These are phyloP conservation scores for Willowsia nigromaculata DNA, from an alignment of 2,888 invertebrate genomes.

Conservation along the genomic window DNA sequence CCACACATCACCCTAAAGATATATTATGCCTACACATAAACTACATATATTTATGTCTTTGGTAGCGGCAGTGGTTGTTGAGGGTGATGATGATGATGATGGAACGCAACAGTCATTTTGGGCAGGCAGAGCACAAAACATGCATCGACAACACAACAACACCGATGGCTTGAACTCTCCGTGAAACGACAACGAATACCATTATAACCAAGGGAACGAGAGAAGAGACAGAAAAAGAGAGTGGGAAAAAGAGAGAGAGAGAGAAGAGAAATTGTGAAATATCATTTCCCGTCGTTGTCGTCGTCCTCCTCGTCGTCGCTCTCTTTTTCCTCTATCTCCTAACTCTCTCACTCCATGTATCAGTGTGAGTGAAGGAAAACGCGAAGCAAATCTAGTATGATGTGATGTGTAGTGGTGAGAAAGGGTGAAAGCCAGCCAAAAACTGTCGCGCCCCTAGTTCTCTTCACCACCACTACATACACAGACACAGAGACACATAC, in stretches of 20 bases:
- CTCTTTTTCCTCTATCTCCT: neutral
- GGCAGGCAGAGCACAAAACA: conserved; percentile 7
- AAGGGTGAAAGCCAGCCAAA: conserved; percentile 53
- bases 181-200: neutral
- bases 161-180: conserved; percentile 22
- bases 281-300: conserved; percentile 57
- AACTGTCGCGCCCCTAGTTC: conserved; percentile 49
- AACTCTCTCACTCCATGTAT: neutral
- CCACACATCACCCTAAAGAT: neutral
- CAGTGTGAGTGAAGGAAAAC: conserved; percentile 16
- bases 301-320: neutral
- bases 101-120: conserved; percentile 45
- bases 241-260: neutral
- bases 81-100: neutral
- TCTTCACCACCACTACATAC: neutral
- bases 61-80: neutral
- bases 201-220: neutral
- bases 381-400: conserved; percentile 42
- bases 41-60: conserved; percentile 3
- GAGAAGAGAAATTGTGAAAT: conserved; percentile 64
- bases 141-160: conserved; percentile 26
- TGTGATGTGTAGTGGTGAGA: conserved; percentile 36
- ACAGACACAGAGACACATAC: neutral
- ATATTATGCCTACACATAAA: neutral
- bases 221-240: neutral